Conservation (phyloP, 1,140 invertebrate genomes). For the Hyles vespertilio region DNA sequence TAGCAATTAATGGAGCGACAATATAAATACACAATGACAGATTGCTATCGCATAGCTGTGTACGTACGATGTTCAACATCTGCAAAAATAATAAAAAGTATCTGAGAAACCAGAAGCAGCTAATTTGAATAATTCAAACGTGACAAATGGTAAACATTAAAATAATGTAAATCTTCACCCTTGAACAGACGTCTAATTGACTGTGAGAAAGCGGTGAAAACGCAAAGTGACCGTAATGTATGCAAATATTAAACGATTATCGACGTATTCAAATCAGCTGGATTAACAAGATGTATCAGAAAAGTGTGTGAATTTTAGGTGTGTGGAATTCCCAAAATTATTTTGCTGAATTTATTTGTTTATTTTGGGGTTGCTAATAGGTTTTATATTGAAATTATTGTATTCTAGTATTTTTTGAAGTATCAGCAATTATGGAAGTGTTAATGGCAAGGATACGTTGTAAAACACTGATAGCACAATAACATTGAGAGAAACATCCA, state of each 20-base stretch:
- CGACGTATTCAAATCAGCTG: conserved; percentile 53
- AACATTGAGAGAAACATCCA: too few relatives aligned
- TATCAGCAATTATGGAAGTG: not conserved
- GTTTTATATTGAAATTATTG: conserved; percentile 5
- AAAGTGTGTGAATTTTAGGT: conserved; percentile 56
- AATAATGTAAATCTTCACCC: conserved; percentile 41
- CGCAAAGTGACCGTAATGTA: conserved; percentile 30
- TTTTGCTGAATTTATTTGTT: not conserved
- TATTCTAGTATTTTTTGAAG: not conserved
- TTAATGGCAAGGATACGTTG: too few relatives aligned
- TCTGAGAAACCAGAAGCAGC: not conserved
- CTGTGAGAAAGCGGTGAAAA: conserved; percentile 23
- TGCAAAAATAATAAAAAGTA: too few relatives aligned
- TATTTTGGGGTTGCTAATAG: conserved; percentile 12
- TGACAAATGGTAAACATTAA: conserved; percentile 52
- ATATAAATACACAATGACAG: too few relatives aligned
- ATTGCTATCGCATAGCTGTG: too few relatives aligned
- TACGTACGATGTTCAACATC: too few relatives aligned
- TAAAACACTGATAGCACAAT: too few relatives aligned
- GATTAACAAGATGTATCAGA: conserved; percentile 33
- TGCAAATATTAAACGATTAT: conserved; percentile 44
- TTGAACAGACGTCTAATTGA: conserved; percentile 42
- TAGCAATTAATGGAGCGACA: too few relatives aligned
- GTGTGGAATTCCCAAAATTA: conserved; percentile 45
- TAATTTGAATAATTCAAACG: conserved; percentile 61